Conservation (phyloP, 2,888 invertebrate species). For the Tenthredo distinguenda region DNA sequence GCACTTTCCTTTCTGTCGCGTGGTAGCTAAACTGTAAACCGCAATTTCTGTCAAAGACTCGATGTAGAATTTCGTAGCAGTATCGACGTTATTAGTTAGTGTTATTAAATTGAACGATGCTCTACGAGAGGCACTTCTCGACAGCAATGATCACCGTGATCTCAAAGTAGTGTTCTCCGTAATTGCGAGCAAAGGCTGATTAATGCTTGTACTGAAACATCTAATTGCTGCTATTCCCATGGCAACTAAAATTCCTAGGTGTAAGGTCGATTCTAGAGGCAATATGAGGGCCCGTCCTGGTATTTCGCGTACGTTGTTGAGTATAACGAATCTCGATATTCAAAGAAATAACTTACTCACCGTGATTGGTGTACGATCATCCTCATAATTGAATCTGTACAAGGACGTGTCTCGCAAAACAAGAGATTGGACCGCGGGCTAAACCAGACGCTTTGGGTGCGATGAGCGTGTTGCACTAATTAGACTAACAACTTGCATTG, state of each 20-base stretch:
- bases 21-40: not conserved
- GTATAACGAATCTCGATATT: not conserved
- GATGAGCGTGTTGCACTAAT: slow-evolving; percentile 40
- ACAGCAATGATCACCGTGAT: not conserved
- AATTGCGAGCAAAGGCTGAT: not conserved
- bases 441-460: slow-evolving; percentile 3
- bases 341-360: not conserved
- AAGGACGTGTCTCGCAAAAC: not conserved
- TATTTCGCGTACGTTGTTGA: not conserved
- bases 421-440: not conserved
- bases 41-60: not conserved
- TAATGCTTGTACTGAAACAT: not conserved
- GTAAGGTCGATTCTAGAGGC: not conserved
- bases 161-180: not conserved
- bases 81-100: not conserved
- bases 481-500: slow-evolving; percentile 43
- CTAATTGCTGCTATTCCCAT: slow-evolving; percentile 5
- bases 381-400: not conserved
- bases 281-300: not conserved
- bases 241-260: not conserved
- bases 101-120: slow-evolving; percentile 8
- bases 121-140: not conserved
- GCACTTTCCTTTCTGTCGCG: not conserved
- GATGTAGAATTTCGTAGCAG: not conserved
- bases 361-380: slow-evolving; percentile 3